Evolutionary conservation across 2,797 vertebrate genomes (phyloP).

Genomic region (Acrocephalus scirpaceus): DNA sequence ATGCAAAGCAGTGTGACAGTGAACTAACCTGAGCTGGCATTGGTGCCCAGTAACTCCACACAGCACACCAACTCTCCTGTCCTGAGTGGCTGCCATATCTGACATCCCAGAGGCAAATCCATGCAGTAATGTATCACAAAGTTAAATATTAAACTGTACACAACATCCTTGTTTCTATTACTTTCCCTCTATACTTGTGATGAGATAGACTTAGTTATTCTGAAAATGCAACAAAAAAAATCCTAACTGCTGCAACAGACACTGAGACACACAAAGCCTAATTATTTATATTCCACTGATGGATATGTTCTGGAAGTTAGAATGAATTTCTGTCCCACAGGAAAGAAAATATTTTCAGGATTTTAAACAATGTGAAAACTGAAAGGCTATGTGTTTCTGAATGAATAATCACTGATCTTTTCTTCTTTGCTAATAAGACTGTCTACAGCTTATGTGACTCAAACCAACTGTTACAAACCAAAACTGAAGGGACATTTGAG

Average conservation of each 20-base stretch:
- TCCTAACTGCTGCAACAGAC: neutral
- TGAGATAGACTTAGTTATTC: neutral
- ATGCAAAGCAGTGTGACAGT: neutral
- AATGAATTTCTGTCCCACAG: neutral
- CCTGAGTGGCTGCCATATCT: accelerated
- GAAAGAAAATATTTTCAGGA: neutral
- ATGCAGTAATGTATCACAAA: neutral
- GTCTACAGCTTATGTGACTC: neutral
- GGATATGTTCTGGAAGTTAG: neutral
- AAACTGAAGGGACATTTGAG: neutral
- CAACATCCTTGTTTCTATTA: neutral
- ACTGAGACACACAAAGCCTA: neutral
- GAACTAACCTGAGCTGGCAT: accelerated
- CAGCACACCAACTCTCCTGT: neutral
- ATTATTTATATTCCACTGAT: neutral
- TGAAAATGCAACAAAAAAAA: neutral
- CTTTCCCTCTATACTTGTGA: neutral
- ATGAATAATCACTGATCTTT: neutral
- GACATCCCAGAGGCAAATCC: neutral
- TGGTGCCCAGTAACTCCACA: neutral
- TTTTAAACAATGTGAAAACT: neutral
- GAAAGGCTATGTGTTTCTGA: neutral
- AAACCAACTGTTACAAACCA: neutral
- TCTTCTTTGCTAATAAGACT: neutral
- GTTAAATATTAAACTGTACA: neutral